Evolutionary conservation across 2,797 vertebrate species (phyloP).

Genomic region (Gymnoscopelus microlampas): DNA sequence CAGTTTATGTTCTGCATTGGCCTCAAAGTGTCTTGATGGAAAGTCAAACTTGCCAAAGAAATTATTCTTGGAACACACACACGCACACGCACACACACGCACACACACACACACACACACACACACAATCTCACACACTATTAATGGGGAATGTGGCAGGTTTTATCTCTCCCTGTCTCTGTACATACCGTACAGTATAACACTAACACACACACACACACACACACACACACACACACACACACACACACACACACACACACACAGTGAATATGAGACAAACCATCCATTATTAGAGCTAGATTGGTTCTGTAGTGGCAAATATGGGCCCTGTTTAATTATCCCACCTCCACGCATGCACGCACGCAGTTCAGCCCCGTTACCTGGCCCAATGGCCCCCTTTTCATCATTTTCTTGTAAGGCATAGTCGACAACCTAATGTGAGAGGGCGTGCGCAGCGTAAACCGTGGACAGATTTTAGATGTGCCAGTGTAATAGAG

Average conservation of each 20-base stretch:
- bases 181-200: not conserved
- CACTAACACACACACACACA: conserved; percentile 14
- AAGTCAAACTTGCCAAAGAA: conserved; percentile 40
- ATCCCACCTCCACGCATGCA: conserved; percentile 13
- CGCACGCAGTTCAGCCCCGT: conserved; percentile 22
- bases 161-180: conserved; percentile 8
- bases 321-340: conserved; percentile 45
- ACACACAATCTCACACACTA: not conserved
- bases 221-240: conserved; percentile 22
- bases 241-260: conserved; percentile 24
- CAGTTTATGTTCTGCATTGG: conserved; percentile 43
- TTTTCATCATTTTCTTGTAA: conserved; percentile 65
- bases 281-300: conserved; percentile 47
- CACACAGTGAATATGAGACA: conserved; percentile 47
- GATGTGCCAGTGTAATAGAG: conserved; percentile 53
- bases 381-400: conserved; percentile 8
- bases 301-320: conserved; percentile 55
- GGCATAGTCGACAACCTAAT: conserved; percentile 54
- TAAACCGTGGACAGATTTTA: conserved; percentile 63
- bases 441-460: conserved; percentile 45
- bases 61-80: conserved; percentile 15
- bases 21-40: conserved; percentile 47
- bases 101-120: too few relatives aligned
- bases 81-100: not conserved
- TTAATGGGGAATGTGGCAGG: not conserved